Evolutionary conservation across 2,797 vertebrate genomes (phyloP), one percentile per base, ranked within the genome.

Genomic region (Muraenolepis orangiensis): DNA sequence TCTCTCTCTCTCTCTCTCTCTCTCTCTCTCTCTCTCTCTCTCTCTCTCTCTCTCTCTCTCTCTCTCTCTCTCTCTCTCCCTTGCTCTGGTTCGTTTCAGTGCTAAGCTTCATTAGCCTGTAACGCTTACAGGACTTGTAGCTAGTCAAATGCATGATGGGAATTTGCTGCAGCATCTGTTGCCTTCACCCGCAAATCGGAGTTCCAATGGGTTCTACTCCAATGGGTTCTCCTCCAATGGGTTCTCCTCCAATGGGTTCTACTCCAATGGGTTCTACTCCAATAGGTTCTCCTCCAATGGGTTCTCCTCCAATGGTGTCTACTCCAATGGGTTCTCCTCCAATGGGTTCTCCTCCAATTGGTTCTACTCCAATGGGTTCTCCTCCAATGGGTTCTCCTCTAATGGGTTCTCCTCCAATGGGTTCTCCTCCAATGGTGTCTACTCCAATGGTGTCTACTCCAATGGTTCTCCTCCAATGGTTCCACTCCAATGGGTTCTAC

Each of bases 121-220:
- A 77, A 78, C 40, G 28, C 85, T 89, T 87, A 90, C 87, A 83
- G 77, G 85, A 90, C 20, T 89, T 90, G 84, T 82, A 85, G 83
- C 85, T 82, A 85, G 83, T 90, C 82, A 89, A 91, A 87, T 88
- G 85, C 87, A 90, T 87, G 73, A 79, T 90, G 84, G 83, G 88
- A 91, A 91, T 89, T 75, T 83, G 78, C 83, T 46, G 40, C 40
- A 46, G 40, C 40, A 46, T 46, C 76, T 74, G 73, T 81, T n/a
- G 77, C 72, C 76, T 79, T 70, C 81, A 74, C 67, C 74, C 80
- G 79, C 81, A 79, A 77, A 70, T 72, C 79, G 85, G 81, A 74
- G 38, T 86, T 75, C 80, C 61, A 46, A 76, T 79, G 76, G 76
- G 73, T 72, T 84, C 74, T 77, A 74, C 78, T 84, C 85, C 86